Evolutionary conservation across 1,140 invertebrate genomes (phyloP), one percentile per base, ranked within the genome.

Genomic region (Drosophila santomea): DNA sequence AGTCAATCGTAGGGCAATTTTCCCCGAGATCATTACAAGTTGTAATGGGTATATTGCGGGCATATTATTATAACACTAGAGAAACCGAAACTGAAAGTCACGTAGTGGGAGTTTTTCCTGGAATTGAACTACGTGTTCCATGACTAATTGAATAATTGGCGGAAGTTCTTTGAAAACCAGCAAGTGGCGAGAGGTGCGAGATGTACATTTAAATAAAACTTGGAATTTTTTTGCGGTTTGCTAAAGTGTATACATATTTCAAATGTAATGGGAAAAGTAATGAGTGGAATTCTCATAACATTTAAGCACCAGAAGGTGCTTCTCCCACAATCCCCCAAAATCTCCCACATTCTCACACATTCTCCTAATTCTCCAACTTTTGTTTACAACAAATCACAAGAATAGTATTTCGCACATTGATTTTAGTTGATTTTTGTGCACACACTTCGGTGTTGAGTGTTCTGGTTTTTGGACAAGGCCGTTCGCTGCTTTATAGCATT

Each of bases 341-440:
- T 23, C 38, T 32, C 55, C 60, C 43, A 11, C 25, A 17, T 17
- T 12, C 15, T 62, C 20, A 20, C 20, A 20, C 20, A 23, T 23
- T 62, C 15, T 23, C 4, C n/a, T 4, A 20, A 11, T 20, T 23
- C 38, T 32, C 55, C 60, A 43, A 11, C 25, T 60, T 43, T 3
- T 43, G 36, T 62, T 62, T 58, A 61, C 59, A n/a, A 20, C 25
- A 66, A 43, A 52, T 66, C 61, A 68, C 38, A 64, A 66, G 60
- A 68, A 68, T 64, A 61, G 64, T 66, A 68, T 68, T 68, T 68
- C 64, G 39, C 60, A 68, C 64, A 68, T 66, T 2, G 52, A 66
- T 52, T 68, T 3, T 32, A 38, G 39, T 52, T 38, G n/a, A 36
- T 52, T 68, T 35, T 67, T 66, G 38, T 63, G 38, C 51, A 51